Percentiles rank a stretch among this genome's conserved stretches.
Evolutionary conservation across 2,797 vertebrate species (phyloP).

Genomic region (Muraenolepis orangiensis): DNA sequence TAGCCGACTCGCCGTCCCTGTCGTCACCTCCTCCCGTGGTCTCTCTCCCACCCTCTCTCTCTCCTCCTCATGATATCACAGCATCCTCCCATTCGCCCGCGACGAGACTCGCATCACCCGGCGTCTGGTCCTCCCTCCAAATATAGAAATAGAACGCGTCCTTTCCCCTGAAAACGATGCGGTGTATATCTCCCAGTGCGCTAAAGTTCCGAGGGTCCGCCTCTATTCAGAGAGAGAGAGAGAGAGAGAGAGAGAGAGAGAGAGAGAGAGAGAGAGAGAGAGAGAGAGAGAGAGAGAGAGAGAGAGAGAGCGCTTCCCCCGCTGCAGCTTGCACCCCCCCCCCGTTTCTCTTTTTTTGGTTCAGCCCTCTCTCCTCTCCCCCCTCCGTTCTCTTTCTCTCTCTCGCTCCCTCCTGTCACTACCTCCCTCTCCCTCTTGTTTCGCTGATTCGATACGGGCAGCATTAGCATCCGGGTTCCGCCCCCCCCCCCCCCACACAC

Average conservation of each 20-base stretch:
- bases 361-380: conserved; percentile 28
- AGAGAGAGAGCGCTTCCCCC: conserved; percentile 34
- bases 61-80: conserved; percentile 60
- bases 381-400: conserved; percentile 4
- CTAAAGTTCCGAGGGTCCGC: conserved; percentile 18
- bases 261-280: conserved; percentile 23
- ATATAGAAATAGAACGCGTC: neutral
- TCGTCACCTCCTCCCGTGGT: conserved; percentile 34
- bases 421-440: conserved; percentile 32
- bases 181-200: conserved; percentile 4
- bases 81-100: conserved; percentile 55
- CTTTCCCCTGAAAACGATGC: neutral
- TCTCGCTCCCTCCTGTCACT: conserved; percentile 30
- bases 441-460: conserved; percentile 59
- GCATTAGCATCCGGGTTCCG: conserved; percentile 81
- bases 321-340: conserved; percentile 25
- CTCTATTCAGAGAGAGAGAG: neutral
- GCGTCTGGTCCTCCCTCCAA: neutral
- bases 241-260: neutral
- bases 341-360: conserved; percentile 28
- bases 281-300: neutral
- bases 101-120: neutral
- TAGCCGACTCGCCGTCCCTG: conserved; percentile 34
- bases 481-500: conserved; percentile 22
- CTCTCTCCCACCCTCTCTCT: conserved; percentile 27